Percentiles rank a stretch among this genome's conserved stretches.
These are phyloP conservation scores for Ornithoptera alexandrae DNA, from an alignment of 2,888 invertebrate genomes.

Conservation along the genomic window DNA sequence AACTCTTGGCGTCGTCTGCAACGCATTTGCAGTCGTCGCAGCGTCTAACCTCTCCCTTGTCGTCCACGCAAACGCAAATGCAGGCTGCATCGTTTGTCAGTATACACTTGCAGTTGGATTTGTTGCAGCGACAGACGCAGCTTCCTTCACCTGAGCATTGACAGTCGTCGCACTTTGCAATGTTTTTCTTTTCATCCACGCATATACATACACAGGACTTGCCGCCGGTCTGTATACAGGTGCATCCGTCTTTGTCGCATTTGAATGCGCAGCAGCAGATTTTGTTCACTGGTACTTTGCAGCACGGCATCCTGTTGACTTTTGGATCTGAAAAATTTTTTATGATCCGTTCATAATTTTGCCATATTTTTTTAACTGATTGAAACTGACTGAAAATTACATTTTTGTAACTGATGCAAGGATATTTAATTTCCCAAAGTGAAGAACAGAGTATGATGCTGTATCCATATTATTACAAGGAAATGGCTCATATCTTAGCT, in stretches of 20 bases:
- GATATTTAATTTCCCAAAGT: too few relatives aligned
- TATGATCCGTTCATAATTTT: too few relatives aligned
- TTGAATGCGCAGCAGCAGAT: slow-evolving; percentile 34
- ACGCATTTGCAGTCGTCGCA: slow-evolving; percentile 36
- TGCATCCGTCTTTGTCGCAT: slow-evolving; percentile 43
- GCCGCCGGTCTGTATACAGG: slow-evolving; percentile 46
- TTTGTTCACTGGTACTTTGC: slow-evolving; percentile 40
- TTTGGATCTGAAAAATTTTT: slow-evolving; percentile 16
- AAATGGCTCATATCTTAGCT: too few relatives aligned
- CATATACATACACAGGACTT: slow-evolving; percentile 45
- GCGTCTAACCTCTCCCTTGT: slow-evolving; percentile 34
- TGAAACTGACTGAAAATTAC: too few relatives aligned
- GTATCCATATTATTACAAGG: too few relatives aligned
- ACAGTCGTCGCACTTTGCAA: slow-evolving; percentile 42
- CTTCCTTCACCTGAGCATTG: slow-evolving; percentile 29
- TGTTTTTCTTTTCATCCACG: slow-evolving; percentile 37
- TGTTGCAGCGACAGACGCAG: slow-evolving; percentile 29
- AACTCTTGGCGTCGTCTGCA: slow-evolving; percentile 31
- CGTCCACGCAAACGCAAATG: slow-evolving; percentile 32
- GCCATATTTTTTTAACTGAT: too few relatives aligned
- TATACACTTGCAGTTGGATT: slow-evolving; percentile 31
- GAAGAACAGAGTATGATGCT: too few relatives aligned
- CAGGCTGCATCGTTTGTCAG: slow-evolving; percentile 33
- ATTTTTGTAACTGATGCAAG: too few relatives aligned
- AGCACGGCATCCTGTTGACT: slow-evolving; percentile 49